These are phyloP conservation scores for Acanthosepion lycidas DNA, from an alignment of 2,888 invertebrate species.

Conservation along the genomic window DNA sequence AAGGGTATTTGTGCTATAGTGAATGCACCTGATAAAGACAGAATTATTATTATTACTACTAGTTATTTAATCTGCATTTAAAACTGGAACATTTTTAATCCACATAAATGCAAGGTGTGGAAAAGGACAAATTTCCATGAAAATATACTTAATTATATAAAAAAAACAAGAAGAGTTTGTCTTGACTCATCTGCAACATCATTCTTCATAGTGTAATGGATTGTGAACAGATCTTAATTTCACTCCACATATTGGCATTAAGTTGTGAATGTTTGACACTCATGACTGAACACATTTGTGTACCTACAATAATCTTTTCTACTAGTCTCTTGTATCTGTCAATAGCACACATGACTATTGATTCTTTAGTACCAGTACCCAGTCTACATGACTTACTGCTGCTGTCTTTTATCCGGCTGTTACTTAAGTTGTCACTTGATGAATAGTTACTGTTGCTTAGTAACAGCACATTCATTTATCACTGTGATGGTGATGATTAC, in stretches of 20 bases:
- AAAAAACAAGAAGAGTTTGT: no score
- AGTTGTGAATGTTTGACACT: neutral
- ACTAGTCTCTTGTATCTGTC: neutral
- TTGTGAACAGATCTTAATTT: neutral
- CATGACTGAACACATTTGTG: neutral
- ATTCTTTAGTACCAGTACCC: neutral
- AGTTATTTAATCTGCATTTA: no score
- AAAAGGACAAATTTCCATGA: no score
- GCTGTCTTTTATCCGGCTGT: neutral
- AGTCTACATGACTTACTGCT: neutral
- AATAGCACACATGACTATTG: neutral
- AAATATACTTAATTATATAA: no score
- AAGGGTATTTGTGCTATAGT: no score
- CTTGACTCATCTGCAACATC: no score
- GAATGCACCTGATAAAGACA: no score
- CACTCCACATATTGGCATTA: neutral
- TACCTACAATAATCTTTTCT: neutral
- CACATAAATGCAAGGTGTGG: no score
- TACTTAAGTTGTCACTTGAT: neutral
- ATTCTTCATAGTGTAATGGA: neutral
- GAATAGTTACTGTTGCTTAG: neutral
- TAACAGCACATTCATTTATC: neutral
- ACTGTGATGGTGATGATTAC: neutral
- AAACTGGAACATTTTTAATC: no score
- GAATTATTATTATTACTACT: no score